Base-by-base conservation (phyloP, 2,113 vertebrate genomes). In the Erythrolamprus reginae region DNA sequence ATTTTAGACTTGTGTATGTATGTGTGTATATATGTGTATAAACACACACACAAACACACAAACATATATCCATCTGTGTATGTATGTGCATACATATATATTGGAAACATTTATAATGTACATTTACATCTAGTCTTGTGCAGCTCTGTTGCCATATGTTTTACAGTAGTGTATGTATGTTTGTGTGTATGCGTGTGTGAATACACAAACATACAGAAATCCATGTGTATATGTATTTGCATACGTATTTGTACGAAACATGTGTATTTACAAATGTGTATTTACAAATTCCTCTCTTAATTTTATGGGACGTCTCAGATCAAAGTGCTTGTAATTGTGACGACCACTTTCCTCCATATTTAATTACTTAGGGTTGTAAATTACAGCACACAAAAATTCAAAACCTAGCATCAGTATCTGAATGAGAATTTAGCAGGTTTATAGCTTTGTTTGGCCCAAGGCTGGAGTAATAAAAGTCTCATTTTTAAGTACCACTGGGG, bases 391-490 rank as follows among this genome's bases (percentile, higher is more conserved):
- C 82, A 94, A 95, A 96, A 96, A 94, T 53, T 50, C 92, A 95
- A 95, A 95, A 94, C 93, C 90, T 94, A 96, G 94, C 91, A 93
- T 93, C 93, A 93, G 93, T 94, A 93, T 96, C 92, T 94, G 95
- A 93, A 96, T 96, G 95, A 94, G 96, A 96, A 96, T 95, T 95
- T 94, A 97, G 93, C 93, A 96, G 95, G 95, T 97, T 98, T 97
- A 97, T 97, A 95, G 95, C 95, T 97, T 96, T 95, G 94, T 95
- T 96, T 97, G 94, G 97, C 97, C 96, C 95, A 96, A 92, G 94
- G 97, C 96, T 96, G 91, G 96, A 96, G 96, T 97, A 97, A 98
- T 98, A 97, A 97, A 97, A 97, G 94, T 92, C 93, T 92, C 94
- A 93, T 93, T 97, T 90, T 96, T 97, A 97, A 97, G 97, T 97